Evolutionary conservation across 2,888 invertebrate genomes (phyloP), one percentile per base, ranked within the genome.

Genomic region (Pseudoips prasinana): DNA sequence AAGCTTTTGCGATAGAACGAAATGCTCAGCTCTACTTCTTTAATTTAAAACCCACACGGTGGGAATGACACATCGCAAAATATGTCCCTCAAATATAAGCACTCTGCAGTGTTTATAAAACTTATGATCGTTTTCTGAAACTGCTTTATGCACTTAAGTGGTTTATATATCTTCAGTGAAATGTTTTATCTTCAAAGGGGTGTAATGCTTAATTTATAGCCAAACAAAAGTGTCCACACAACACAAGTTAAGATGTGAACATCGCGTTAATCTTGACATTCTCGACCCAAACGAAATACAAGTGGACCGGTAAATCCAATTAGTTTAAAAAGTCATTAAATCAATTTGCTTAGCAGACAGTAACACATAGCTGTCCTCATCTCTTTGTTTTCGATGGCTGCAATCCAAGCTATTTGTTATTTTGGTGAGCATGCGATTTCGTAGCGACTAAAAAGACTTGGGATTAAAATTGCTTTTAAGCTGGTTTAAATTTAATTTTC

Each of bases 321-420:
- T 85, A 84, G 73, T 77, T 83, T 78, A 81, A 78, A 75, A 75
- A 78, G 73, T 75, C 74, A 74, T 77, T 86, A 83, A 85, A 85
- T 85, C 85, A 83, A 83, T 81, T 82, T 74, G 76, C 74, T 77
- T 64, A 72, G 65, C 55, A 60, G 81, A 81, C 84, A 81, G 79
- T 79, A 75, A 84, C 69, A 71, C 79, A 84, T 74, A 64, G 74
- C 58, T 58, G 63, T 62, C 58, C 65, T 61, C 65, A 64, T 47
- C 64, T 74, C 75, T 82, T 82, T 86, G 81, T 83, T 79, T 79
- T 73, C 70, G 59, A 76, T 83, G 85, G 84, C 82, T 70, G 59
- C 65, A 59, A 71, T 84, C 83, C 85, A 86, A 83, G 75, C 81
- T 81, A 78, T 80, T 78, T 80, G 80, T 82, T 81, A 76, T 77